phyloP scores from a whole-genome alignment of 2,797 vertebrate genomes.

The Urophycis tenuis region DNA sequence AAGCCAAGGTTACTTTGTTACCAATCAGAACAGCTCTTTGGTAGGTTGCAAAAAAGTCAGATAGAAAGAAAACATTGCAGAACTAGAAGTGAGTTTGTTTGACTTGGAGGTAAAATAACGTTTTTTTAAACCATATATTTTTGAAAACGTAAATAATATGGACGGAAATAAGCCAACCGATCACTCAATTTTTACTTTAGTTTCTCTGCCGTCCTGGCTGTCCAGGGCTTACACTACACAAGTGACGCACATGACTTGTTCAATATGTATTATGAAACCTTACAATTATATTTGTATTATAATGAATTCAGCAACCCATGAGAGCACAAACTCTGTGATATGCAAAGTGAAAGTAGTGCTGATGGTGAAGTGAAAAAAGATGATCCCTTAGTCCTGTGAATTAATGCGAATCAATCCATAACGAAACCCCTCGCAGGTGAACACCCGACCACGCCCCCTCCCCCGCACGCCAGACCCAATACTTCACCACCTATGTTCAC shows the following conservation, averaged over 20 bases:
- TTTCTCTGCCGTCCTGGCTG: neutral
- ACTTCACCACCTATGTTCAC: no score
- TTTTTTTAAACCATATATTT: neutral
- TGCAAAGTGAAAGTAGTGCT: no score
- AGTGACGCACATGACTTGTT: neutral
- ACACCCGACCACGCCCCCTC: no score
- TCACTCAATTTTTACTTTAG: neutral
- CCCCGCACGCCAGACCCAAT: no score
- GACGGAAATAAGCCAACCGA: neutral
- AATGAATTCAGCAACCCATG: no score
- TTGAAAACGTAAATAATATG: neutral
- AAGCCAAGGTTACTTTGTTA: neutral
- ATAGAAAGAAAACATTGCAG: neutral
- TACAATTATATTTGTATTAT: neutral
- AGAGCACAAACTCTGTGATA: no score
- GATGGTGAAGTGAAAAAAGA: no score
- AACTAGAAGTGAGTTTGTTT: neutral
- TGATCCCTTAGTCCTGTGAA: no score
- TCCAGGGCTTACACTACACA: neutral
- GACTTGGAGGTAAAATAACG: neutral
- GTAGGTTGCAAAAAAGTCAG: neutral
- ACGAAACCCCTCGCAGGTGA: no score
- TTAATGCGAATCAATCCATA: no score
- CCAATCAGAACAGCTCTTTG: neutral
- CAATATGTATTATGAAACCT: neutral